Percentiles rank a stretch among this genome's conserved stretches.
These are phyloP conservation scores for Silurus meridionalis DNA, from an alignment of 2,113 vertebrate species.

Conservation along the genomic window DNA sequence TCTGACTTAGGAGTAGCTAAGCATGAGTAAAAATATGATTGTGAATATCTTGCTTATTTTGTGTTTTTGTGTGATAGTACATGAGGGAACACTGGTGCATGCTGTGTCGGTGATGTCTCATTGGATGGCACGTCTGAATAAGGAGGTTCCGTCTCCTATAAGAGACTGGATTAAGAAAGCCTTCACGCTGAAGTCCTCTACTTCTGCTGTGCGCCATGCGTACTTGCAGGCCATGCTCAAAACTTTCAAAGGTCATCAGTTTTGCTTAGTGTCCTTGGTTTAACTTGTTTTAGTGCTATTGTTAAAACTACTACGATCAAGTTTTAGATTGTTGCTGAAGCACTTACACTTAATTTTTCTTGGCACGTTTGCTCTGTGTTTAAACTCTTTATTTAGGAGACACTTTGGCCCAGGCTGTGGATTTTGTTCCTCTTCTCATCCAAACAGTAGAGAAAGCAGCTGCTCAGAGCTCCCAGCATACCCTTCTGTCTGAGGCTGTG, in stretches of 20 bases:
- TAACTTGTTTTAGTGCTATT: neutral
- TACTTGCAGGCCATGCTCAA: constrained; percentile 92
- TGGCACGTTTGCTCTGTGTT: neutral
- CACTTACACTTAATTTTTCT: neutral
- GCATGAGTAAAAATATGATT: neutral
- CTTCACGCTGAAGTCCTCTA: constrained; percentile 91
- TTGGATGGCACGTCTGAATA: constrained; percentile 86
- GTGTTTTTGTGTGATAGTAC: constrained; percentile 73
- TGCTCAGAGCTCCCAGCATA: constrained; percentile 86
- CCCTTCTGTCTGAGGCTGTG: constrained; percentile 82
- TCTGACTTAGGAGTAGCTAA: neutral
- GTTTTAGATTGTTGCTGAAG: neutral
- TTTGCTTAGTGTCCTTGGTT: neutral
- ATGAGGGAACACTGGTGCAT: constrained; percentile 90
- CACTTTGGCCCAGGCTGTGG: constrained; percentile 81
- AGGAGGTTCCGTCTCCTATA: constrained; percentile 82
- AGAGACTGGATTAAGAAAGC: constrained; percentile 93
- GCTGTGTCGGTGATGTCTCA: constrained; percentile 87
- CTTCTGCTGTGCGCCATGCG: constrained; percentile 87
- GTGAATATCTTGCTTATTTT: neutral
- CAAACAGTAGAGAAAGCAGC: constrained; percentile 91
- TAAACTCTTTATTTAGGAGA: constrained; percentile 73
- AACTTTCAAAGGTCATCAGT: constrained; percentile 87
- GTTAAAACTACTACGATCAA: neutral
- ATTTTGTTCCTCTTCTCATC: constrained; percentile 81